Conservation (phyloP, 2,888 invertebrate species). For the Odontocerum albicorne region DNA sequence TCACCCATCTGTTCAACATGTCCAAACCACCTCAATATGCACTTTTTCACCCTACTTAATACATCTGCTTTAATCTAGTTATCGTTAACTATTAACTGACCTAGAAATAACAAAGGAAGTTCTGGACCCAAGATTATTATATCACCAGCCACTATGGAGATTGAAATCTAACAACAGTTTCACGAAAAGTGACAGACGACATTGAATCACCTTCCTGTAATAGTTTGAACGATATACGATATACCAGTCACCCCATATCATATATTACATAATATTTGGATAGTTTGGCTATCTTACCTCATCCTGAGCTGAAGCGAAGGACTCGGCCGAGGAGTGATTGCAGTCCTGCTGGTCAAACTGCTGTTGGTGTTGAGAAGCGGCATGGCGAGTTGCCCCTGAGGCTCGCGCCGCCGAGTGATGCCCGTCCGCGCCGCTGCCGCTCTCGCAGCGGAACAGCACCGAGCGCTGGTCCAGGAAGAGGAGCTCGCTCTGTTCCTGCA, state of each 20-base stretch:
- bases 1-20: no score
- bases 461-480: slow-evolving; percentile 87
- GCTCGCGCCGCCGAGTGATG: slow-evolving; percentile 47
- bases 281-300: slow-evolving; percentile 57
- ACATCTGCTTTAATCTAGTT: no score
- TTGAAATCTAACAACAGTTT: no score
- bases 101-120: no score
- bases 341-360: slow-evolving; percentile 28
- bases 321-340: slow-evolving; percentile 88
- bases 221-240: no score
- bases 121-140: no score
- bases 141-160: no score
- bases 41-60: no score
- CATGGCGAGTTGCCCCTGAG: slow-evolving; percentile 51
- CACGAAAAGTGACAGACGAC: no score
- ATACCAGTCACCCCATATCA: not conserved
- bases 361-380: slow-evolving; percentile 38
- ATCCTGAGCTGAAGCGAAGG: slow-evolving; percentile 95
- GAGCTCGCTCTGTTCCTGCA: slow-evolving; percentile 82
- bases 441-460: slow-evolving; percentile 79
- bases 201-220: no score
- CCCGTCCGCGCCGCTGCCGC: slow-evolving; percentile 48
- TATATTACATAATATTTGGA: not conserved
- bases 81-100: no score
- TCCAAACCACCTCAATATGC: no score